These are phyloP conservation scores for Leptinotarsa rubiginosa DNA, from an alignment of 2,888 invertebrate genomes.

Conservation along the genomic window DNA sequence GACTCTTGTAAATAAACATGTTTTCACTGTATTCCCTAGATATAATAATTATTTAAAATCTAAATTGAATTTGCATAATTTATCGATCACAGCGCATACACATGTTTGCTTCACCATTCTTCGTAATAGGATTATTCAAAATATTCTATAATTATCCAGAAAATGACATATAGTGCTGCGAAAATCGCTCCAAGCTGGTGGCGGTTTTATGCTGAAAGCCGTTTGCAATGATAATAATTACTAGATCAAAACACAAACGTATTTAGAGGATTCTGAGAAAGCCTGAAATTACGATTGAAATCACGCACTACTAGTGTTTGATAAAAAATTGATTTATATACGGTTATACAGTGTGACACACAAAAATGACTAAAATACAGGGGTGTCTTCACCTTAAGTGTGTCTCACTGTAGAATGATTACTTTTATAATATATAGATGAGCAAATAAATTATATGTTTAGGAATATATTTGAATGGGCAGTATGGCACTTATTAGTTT, in stretches of 20 bases:
- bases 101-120: constrained; percentile 20
- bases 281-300: background rate
- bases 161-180: constrained; percentile 9
- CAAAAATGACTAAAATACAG: too few relatives aligned
- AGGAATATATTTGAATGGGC: too few relatives aligned
- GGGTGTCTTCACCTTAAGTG: too few relatives aligned
- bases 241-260: background rate
- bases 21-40: background rate
- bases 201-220: constrained; percentile 10
- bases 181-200: constrained; percentile 5
- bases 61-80: constrained; percentile 25
- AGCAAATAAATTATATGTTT: too few relatives aligned
- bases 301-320: background rate
- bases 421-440: too few relatives aligned
- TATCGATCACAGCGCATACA: constrained; percentile 17
- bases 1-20: background rate
- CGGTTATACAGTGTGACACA: too few relatives aligned
- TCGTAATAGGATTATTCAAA: constrained; percentile 22
- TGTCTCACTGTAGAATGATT: too few relatives aligned
- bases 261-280: background rate
- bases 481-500: too few relatives aligned
- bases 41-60: constrained; percentile 1
- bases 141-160: constrained; percentile 23
- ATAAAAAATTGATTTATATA: background rate
- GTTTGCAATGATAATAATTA: background rate